These are phyloP conservation scores for Osmerus mordax DNA, from an alignment of 2,113 vertebrate genomes.

Conservation along the genomic window DNA sequence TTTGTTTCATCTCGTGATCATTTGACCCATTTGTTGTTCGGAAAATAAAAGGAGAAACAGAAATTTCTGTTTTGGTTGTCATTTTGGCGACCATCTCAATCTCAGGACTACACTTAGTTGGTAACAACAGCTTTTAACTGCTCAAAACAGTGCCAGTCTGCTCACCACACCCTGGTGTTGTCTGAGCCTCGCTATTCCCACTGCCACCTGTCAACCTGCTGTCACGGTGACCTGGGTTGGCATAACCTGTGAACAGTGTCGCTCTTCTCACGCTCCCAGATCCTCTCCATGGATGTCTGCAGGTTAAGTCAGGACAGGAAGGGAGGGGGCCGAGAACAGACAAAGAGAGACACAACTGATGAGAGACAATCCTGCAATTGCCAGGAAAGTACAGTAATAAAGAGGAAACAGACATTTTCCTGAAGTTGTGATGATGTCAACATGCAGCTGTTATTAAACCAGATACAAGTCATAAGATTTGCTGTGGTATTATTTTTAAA, in stretches of 20 bases:
- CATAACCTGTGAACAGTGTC: constrained; percentile 2
- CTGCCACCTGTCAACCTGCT: constrained; percentile 1
- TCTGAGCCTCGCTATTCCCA: not conserved
- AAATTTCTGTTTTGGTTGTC: too few species aligned
- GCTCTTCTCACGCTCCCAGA: constrained; percentile 1
- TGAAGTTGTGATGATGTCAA: not conserved
- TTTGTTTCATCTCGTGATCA: not conserved
- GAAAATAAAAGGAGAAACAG: too few species aligned
- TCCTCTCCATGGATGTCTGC: not conserved
- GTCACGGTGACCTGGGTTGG: constrained; percentile 1
- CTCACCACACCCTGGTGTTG: not conserved
- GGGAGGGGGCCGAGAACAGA: not conserved
- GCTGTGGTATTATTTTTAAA: too few species aligned
- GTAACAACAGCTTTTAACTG: not conserved
- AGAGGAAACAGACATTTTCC: constrained; percentile 9
- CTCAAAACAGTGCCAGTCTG: not conserved
- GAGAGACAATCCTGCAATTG: not conserved
- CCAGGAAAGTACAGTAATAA: not conserved
- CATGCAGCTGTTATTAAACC: not conserved
- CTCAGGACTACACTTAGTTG: not conserved
- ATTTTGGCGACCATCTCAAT: too few species aligned
- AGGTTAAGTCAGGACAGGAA: constrained; percentile 3
- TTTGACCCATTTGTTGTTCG: too few species aligned
- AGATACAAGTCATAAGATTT: not conserved
- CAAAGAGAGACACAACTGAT: not conserved